Evolutionary conservation across 2,888 invertebrate species (phyloP).

Genomic region (Hypena proboscidalis): DNA sequence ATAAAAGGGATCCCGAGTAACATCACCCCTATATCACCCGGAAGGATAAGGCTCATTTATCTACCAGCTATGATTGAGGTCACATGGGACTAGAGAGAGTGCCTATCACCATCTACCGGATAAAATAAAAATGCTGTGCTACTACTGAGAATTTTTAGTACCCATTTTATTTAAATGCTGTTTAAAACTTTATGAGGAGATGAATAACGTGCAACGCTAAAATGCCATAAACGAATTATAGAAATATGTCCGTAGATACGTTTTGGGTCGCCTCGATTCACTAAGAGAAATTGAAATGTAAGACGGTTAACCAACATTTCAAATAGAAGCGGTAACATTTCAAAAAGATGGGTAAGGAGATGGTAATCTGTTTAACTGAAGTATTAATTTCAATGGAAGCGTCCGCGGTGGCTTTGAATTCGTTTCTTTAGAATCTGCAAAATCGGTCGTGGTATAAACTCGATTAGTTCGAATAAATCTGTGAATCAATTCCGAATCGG

Average conservation of each 20-base stretch:
- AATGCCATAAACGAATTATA: constrained; percentile 31
- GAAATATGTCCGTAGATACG: constrained; percentile 36
- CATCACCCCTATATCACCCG: no score
- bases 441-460: constrained; percentile 60
- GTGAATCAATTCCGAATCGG: constrained; percentile 53
- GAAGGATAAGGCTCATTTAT: no score
- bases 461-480: constrained; percentile 65
- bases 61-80: no score
- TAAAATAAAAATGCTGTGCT: no score
- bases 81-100: no score
- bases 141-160: no score
- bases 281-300: constrained; percentile 39
- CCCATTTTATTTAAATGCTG: no score
- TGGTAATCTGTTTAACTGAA: constrained; percentile 57
- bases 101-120: no score
- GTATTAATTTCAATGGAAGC: constrained; percentile 62
- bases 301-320: constrained; percentile 30
- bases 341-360: constrained; percentile 38
- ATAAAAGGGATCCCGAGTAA: no score
- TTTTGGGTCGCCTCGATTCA: constrained; percentile 29
- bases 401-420: constrained; percentile 48
- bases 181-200: no score
- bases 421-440: constrained; percentile 60
- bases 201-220: constrained; percentile 24
- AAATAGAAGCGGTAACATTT: constrained; percentile 25